phyloP scores from a whole-genome alignment of 1,140 invertebrate species.

The Drosophila saltans region DNA sequence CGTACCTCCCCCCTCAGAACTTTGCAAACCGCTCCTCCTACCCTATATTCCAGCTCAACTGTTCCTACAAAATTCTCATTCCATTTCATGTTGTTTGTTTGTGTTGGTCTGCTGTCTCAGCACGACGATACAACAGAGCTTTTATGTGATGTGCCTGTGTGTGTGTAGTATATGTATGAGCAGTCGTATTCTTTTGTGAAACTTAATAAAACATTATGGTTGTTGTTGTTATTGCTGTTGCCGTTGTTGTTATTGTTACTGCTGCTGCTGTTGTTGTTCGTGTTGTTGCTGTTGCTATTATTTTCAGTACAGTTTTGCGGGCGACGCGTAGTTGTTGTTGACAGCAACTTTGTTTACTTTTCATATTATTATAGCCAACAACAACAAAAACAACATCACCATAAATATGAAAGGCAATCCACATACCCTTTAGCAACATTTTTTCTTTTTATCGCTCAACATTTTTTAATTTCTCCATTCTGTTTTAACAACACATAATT shows the following conservation, averaged over 20 bases:
- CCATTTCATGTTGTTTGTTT: constrained; percentile 50
- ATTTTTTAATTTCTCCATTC: no score
- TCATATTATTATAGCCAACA: constrained; percentile 69
- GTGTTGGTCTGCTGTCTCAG: constrained; percentile 62
- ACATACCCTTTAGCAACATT: neutral
- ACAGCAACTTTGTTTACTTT: constrained; percentile 73
- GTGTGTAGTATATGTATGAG: constrained; percentile 13
- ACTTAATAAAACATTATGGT: constrained; percentile 69
- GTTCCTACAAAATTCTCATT: constrained; percentile 22
- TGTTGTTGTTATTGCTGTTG: constrained; percentile 20
- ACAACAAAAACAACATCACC: constrained; percentile 30
- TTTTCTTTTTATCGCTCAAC: neutral
- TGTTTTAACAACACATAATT: no score
- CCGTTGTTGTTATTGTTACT: neutral
- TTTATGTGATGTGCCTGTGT: constrained; percentile 43
- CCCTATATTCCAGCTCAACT: neutral
- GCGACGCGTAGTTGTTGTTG: constrained; percentile 36
- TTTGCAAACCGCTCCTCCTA: neutral
- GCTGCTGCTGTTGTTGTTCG: constrained; percentile 17
- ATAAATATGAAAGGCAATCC: constrained; percentile 60
- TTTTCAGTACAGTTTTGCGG: constrained; percentile 66
- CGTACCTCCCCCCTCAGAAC: neutral
- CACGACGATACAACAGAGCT: constrained; percentile 52
- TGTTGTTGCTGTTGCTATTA: constrained; percentile 43
- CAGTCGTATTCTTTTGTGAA: constrained; percentile 59